Conservation (phyloP, 2,797 vertebrate genomes). For the Cynopterus sphinx region DNA sequence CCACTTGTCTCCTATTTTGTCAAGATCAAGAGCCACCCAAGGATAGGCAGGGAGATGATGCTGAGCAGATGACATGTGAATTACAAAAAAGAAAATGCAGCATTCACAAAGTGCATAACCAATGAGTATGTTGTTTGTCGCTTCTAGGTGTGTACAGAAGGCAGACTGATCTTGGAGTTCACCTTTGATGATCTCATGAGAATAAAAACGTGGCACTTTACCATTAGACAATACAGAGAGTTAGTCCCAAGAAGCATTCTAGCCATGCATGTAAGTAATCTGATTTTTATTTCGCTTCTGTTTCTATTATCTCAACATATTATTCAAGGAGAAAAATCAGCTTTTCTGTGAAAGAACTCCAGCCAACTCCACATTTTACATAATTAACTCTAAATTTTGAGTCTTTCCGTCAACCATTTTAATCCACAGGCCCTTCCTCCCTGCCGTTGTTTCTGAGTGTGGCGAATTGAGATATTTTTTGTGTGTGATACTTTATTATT, state of each 20-base stretch:
- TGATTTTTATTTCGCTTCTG: neutral
- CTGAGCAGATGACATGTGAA: neutral
- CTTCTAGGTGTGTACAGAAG: conserved; percentile 97
- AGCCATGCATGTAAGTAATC: conserved; percentile 98
- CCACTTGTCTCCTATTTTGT: neutral
- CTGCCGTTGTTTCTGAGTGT: conserved; percentile 59
- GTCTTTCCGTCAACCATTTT: conserved; percentile 49
- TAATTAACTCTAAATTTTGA: conserved; percentile 77
- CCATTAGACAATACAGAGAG: conserved; percentile 98
- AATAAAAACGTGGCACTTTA: conserved; percentile 99
- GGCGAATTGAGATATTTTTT: neutral
- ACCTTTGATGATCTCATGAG: conserved; percentile 99
- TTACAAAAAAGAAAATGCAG: neutral
- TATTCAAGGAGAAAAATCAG: conserved; percentile 61
- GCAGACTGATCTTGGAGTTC: conserved; percentile 98
- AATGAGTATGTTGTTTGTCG: conserved; percentile 54
- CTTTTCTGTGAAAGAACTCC: conserved; percentile 57
- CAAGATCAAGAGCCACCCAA: neutral
- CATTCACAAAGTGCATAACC: neutral
- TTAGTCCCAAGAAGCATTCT: conserved; percentile 98
- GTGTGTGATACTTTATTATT: conserved; percentile 68
- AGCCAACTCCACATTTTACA: conserved; percentile 58
- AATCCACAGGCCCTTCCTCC: conserved; percentile 40
- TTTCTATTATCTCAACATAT: conserved; percentile 30
- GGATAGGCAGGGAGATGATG: accelerated